Percentiles rank a stretch among this genome's conserved stretches.
Conservation (phyloP, 2,113 vertebrate genomes). For the Meriones unguiculatus region DNA sequence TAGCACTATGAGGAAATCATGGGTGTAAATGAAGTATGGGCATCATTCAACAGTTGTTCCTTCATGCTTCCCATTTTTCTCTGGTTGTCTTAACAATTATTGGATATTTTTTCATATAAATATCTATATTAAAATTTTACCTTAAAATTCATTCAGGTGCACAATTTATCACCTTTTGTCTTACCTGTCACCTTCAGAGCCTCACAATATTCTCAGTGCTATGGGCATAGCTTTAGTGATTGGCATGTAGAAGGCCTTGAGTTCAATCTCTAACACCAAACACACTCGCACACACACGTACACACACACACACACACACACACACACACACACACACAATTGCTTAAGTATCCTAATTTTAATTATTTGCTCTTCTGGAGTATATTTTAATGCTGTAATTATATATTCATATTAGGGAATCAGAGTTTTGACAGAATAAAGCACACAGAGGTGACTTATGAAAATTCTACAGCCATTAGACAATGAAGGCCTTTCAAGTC, state of each 20-base stretch:
- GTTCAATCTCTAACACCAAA: not conserved
- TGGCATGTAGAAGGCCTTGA: not conserved
- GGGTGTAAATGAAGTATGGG: not conserved
- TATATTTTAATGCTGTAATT: conserved; percentile 2
- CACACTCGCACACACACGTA: not conserved
- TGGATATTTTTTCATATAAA: not conserved
- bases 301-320: not conserved
- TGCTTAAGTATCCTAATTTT: not conserved
- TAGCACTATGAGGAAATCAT: not conserved
- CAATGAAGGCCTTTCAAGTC: not conserved
- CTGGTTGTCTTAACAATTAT: not conserved
- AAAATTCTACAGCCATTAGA: not conserved
- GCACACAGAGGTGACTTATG: not conserved
- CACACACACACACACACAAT: not conserved
- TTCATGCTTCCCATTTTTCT: not conserved
- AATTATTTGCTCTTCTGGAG: not conserved
- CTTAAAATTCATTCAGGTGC: not conserved
- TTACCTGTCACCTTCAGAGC: not conserved
- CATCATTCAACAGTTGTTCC: not conserved
- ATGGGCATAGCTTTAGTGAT: not conserved
- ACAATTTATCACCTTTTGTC: not conserved
- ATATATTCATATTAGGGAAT: not conserved
- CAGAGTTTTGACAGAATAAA: conserved; percentile 53
- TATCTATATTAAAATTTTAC: not conserved
- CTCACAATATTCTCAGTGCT: not conserved